Conservation (phyloP, 2,888 invertebrate genomes). For the Pterobdella sp. region DNA sequence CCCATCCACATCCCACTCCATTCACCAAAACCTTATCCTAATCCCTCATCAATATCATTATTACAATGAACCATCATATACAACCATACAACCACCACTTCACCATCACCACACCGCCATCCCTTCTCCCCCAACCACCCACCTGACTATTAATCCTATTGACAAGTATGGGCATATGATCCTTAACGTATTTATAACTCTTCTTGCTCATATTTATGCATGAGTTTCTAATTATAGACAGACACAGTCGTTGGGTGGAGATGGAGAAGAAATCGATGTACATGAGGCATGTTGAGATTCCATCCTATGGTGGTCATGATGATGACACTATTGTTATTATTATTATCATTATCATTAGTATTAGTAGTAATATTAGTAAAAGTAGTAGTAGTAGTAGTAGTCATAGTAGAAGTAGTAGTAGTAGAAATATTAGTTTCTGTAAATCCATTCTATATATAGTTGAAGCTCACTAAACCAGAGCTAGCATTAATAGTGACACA, state of each 20-base stretch:
- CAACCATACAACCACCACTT: neutral
- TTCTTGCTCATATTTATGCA: conserved; percentile 85
- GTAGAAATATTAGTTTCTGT: neutral
- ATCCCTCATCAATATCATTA: neutral
- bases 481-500: conserved; percentile 35
- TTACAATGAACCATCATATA: neutral
- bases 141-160: conserved; percentile 57
- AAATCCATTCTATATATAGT: neutral
- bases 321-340: neutral
- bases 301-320: conserved; percentile 59
- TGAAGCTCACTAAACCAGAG: neutral
- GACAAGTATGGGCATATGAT: conserved; percentile 78
- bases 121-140: too few relatives aligned
- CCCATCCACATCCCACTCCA: neutral
- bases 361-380: too few relatives aligned
- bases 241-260: conserved; percentile 90
- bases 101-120: too few relatives aligned
- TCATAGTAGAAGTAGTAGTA: neutral
- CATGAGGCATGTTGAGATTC: conserved; percentile 88
- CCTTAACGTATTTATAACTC: conserved; percentile 85
- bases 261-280: conserved; percentile 98
- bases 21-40: too few relatives aligned
- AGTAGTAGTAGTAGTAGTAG: too few relatives aligned
- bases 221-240: conserved; percentile 93
- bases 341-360: conserved; percentile 11